Percentiles rank a stretch among this genome's conserved stretches.
Conservation (phyloP, 2,113 vertebrate species). For the Gymnorhina tibicen region DNA sequence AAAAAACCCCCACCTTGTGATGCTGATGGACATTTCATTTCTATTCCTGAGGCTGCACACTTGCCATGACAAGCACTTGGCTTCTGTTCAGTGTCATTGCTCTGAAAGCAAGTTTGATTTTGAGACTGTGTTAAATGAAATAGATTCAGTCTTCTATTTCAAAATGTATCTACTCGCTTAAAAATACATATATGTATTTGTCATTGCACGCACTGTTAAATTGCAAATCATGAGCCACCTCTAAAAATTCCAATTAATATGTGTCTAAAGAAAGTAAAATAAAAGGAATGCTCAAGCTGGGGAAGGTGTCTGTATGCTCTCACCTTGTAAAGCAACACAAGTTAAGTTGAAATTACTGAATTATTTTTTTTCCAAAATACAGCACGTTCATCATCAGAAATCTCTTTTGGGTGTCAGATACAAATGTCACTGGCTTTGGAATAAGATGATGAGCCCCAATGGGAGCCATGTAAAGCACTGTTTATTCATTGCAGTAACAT, state of each 20-base stretch:
- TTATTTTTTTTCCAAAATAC: neutral
- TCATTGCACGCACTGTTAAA: neutral
- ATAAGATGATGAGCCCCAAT: neutral
- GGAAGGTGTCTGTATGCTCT: neutral
- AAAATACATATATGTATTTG: neutral
- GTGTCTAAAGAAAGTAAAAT: neutral
- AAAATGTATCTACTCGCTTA: neutral
- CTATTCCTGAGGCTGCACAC: neutral
- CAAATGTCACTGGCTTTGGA: neutral
- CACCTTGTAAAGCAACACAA: neutral
- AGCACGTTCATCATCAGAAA: neutral
- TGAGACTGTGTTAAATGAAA: neutral
- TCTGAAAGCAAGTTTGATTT: constrained; percentile 5
- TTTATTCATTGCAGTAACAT: neutral
- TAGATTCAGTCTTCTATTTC: neutral
- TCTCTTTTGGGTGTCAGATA: neutral
- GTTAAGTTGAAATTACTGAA: neutral
- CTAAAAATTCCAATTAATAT: neutral
- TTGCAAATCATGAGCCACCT: neutral
- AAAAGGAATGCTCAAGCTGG: neutral
- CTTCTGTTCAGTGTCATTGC: neutral
- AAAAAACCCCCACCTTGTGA: neutral
- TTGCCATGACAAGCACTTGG: neutral
- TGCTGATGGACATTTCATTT: neutral
- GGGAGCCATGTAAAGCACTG: neutral